Base-by-base conservation (phyloP, 1,140 invertebrate species). In the Heliconius nattereri region DNA sequence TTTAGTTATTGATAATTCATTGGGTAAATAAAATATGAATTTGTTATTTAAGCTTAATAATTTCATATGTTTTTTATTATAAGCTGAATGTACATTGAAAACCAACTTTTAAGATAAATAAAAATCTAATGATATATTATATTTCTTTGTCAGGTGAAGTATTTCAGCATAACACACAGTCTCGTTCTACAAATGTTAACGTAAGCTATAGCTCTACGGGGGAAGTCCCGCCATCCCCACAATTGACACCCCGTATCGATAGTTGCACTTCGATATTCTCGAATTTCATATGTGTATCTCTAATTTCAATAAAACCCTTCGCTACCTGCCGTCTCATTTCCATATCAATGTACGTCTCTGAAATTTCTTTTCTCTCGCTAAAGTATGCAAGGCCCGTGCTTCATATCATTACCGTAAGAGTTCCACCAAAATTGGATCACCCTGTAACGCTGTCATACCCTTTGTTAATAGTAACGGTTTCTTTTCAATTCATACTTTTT, bases 231-330 rank as follows among this genome's bases (percentile, higher is more conserved):
- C 86, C 88, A 89, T 85, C 86, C 84, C 77, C 70, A 76, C 75
- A 75, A 75, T 71, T 78, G 78, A 80, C 82, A 81, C 75, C 78
- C 80, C 78, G 75, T 81, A 71, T 23, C 82, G 81, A 80, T 80
- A 85, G 86, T 87, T 86, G 85, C 85, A 85, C 83, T 83, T 84
- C 86, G 82, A 86, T 85, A 87, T 91, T 91, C 87, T 89, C 85
- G 87, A 91, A 89, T 91, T 92, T 89, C 86, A 89, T 87, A 88
- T 89, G 88, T 90, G 86, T 91, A 92, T 92, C 90, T 92, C 90
- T 94, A 92, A 94, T 93, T 94, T 92, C 91, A 93, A 93, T 93
- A 92, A 89, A 87, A 87, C 90, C 91, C 89, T 87, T 86, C 86
- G 82, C 86, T 92, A 93, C 91, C 90, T 91, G 87, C 87, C 87